A percentile compares a stretch with the other conserved stretches of the same genome.
Evolutionary conservation across 1,140 invertebrate genomes (phyloP).

Genomic region (Propsilocerus akamusi): DNA sequence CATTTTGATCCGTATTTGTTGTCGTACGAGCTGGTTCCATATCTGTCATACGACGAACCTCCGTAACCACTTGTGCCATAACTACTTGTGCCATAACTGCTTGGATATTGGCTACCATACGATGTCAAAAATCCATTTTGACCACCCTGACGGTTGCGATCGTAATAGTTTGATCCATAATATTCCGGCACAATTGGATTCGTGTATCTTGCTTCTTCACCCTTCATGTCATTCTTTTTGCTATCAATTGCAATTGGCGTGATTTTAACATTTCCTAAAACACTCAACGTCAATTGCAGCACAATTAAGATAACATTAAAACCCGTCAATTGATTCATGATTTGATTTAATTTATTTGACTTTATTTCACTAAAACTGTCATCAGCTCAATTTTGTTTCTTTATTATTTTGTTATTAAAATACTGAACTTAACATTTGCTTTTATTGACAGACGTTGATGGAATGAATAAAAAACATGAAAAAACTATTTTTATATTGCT

Average conservation of each 20-base stretch:
- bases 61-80: too few species aligned
- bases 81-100: too few species aligned
- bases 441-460: neutral
- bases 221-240: neutral
- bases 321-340: neutral
- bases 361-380: too few species aligned
- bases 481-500: too few species aligned
- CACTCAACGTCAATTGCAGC: neutral
- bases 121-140: neutral
- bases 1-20: neutral
- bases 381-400: too few species aligned
- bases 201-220: neutral
- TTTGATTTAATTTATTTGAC: neutral
- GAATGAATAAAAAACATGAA: slow-evolving; percentile 1
- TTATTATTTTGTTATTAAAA: too few species aligned
- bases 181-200: neutral
- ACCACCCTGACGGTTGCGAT: neutral
- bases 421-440: neutral
- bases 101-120: neutral
- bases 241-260: neutral
- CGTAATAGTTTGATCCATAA: too few species aligned
- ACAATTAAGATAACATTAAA: neutral
- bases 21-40: neutral
- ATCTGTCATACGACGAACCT: neutral
- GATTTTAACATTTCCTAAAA: neutral